Base-by-base conservation (phyloP, 2,888 invertebrate species). In the Frankliniella fusca region DNA sequence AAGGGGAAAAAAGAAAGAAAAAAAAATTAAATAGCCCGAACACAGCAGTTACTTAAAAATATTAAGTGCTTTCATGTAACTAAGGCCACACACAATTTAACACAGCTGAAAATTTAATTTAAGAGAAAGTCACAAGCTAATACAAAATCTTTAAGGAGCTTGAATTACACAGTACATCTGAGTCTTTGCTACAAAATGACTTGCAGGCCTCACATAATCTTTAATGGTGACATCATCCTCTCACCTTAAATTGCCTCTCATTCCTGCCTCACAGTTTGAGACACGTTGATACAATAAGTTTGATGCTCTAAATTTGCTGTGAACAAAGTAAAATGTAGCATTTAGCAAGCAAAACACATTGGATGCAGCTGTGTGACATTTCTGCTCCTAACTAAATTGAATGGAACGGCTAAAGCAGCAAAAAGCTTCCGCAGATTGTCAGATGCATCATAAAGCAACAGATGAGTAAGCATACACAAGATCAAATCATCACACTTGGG, bases 211-310 rank as follows among this genome's bases (percentile, higher is more conserved):
- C 27, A 76, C 27, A 76, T 38, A 27, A 23, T 12, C 23, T 76
- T 76, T 76, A 76, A 23, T 27, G 70, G 70, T 76, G 84, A 84
- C 82, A 81, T 84, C 84, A 84, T 84, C 84, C 85, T 88, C 90
- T 90, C 90, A 90, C 90, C 90, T 90, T 89, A 89, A 88, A 88
- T 89, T 89, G 87, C 89, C 88, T 88, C 89, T 89, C 87, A 88
- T 88, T 87, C 89, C 89, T 87, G 89, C 89, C 89, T 90, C 90
- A 89, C 89, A 90, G 90, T 90, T 90, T 88, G 90, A 90, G 89
- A 89, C 90, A 88, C 90, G 90, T 88, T 90, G 90, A 89, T 90
- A 90, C 88, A 88, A 88, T 89, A 88, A 88, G 88, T 88, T 88
- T 87, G 88, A 87, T 87, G 90, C 88, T 89, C 90, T 90, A 90